Base-by-base conservation (phyloP, 2,888 invertebrate species). In the Pristionchus exspectatus region DNA sequence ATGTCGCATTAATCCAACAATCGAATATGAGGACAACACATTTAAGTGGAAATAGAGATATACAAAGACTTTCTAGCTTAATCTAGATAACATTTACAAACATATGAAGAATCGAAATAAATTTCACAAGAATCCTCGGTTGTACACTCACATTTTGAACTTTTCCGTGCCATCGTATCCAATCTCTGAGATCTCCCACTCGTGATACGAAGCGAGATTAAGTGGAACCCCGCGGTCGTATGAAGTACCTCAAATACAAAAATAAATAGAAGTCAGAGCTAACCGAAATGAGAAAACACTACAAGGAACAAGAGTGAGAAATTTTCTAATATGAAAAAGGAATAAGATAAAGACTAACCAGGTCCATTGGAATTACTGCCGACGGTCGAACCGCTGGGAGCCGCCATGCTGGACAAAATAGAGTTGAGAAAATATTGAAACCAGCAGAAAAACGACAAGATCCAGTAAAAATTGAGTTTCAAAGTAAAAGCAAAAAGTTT, bases 141-240 rank as follows among this genome's bases (percentile, higher is more conserved):
- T 5, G 56, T 56, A 18, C 18, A 21, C 56, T 56, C 77, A 93
- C 93, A 90, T 91, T n/a, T 93, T 89, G 87, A 93, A 93, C 88
- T 92, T 90, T 86, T 94, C 94, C 33, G 91, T 92, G 14, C 94
- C 94, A 84, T 95, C 93, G 89, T 91, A 95, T 12, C 92, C 92
- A 69, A 95, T 94, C 86, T 93, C 93, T 50, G 93, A 91, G 30
- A 94, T 93, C 90, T 93, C 93, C 94, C 94, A 94, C 84, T 94
- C 92, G 24, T 91, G 89, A 56, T 88, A 91, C 21, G 92, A 88
- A 86, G 92, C 92, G 24, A 92, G 86, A 3, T 90, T 90, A 0
- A 92, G 72, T 7, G 90, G 90, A 0, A 92, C 92, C 0, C 92
- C 92, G 72, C 90, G 88, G n/a, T 88, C 88, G 87, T 59, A 87